Evolutionary conservation across 2,113 vertebrate species (phyloP), one percentile per base, ranked within the genome.

Genomic region (Tetrax tetrax): DNA sequence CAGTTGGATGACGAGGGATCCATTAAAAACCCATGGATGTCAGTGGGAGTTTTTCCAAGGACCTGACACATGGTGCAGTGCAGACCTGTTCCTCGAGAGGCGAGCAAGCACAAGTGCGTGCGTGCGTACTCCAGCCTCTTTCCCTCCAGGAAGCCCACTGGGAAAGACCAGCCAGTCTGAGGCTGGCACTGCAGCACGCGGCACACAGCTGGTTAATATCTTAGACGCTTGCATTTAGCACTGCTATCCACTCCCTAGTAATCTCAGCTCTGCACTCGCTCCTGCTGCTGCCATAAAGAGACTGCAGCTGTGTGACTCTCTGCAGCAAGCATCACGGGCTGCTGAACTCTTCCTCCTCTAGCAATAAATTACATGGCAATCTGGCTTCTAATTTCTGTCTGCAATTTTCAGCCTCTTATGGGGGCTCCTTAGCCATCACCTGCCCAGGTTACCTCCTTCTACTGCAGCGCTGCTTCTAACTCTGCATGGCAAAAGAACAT

Each of bases 291-390:
- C 80, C 75, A 27, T 63, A 85, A 92, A 59, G 56, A 82, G 54
- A 59, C 75, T 75, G 95, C 94, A 90, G 93, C 71, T 90, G 89
- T 31, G 63, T 18, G 28, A 43, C 54, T 57, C 53, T 54, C 37
- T 31, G 64, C 79, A 82, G 74, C 88, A 38, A 50, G 38, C 35
- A 25, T 38, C 63, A 57, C 4, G 0, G 76, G 75, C 38, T 48
- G 81, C 57, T 88, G 57, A 31, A 23, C 35, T 35, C 74, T 45
- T 74, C 59, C 66, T 90, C 33, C 54, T 72, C 41, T 13, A 65
- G 35, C 70, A n/a, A 65, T 61, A 83, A 83, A 85, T 85, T 57
- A 57, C 47, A 16, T 0, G 0, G 56, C 29, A 87, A 38, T 45
- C 35, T 10, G 38, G 21, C 51, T 66, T 33, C 82, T 61, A 31